Evolutionary conservation across 2,888 invertebrate species (phyloP).

Genomic region (Agrochola litura): DNA sequence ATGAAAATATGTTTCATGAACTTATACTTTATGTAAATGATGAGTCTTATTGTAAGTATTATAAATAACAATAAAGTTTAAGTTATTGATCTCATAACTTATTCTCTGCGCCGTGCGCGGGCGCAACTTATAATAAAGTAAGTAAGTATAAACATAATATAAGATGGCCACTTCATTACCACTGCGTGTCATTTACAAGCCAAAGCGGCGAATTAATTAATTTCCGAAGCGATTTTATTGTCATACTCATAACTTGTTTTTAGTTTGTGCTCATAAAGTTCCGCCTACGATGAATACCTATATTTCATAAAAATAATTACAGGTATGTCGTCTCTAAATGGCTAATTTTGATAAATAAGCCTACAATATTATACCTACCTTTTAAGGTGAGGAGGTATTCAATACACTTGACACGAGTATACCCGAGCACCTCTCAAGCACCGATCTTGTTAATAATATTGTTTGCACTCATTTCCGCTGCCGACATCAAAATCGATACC

Average conservation of each 20-base stretch:
- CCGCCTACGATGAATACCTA: constrained; percentile 20
- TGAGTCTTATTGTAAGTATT: not conserved
- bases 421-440: not conserved
- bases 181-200: constrained; percentile 14
- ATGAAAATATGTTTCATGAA: not conserved
- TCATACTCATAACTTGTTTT: constrained; percentile 36
- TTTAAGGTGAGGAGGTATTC: not conserved
- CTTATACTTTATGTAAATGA: not conserved
- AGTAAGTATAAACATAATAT: constrained; percentile 21
- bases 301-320: constrained; percentile 29
- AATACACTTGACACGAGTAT: not conserved
- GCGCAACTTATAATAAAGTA: constrained; percentile 34
- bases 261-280: constrained; percentile 26
- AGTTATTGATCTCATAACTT: constrained; percentile 29
- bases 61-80: constrained; percentile 14
- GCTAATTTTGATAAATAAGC: constrained; percentile 17
- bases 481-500: too few species aligned
- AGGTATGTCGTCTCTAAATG: constrained; percentile 3
- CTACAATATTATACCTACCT: not conserved
- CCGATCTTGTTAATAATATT: too few species aligned
- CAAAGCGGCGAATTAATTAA: constrained; percentile 38
- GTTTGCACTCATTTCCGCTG: not conserved
- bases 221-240: constrained; percentile 28
- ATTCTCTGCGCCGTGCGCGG: constrained; percentile 20
- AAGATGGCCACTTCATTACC: constrained; percentile 36